These are phyloP conservation scores for Ctenopoma kingsleyae DNA, from an alignment of 2,797 vertebrate genomes.

Conservation along the genomic window DNA sequence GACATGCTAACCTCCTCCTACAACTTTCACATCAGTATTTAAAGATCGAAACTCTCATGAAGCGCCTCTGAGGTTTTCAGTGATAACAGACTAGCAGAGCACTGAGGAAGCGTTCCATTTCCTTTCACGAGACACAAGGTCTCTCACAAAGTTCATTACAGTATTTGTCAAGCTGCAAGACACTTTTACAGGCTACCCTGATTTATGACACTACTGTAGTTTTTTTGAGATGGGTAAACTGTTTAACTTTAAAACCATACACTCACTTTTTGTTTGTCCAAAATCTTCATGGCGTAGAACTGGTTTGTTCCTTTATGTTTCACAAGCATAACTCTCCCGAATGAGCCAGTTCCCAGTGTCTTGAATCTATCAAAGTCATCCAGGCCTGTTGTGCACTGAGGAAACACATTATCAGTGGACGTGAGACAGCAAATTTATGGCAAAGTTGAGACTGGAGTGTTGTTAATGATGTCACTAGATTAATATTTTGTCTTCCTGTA, in stretches of 20 bases:
- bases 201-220: neutral
- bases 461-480: neutral
- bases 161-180: neutral
- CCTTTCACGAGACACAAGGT: slow-evolving; percentile 51
- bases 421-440: slow-evolving; percentile 16
- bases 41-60: slow-evolving; percentile 51
- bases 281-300: slow-evolving; percentile 99
- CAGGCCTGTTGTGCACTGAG: slow-evolving; percentile 94
- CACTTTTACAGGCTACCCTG: neutral
- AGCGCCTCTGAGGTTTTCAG: slow-evolving; percentile 55
- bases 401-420: slow-evolving; percentile 46
- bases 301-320: slow-evolving; percentile 97
- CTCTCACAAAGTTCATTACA: slow-evolving; percentile 7
- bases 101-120: slow-evolving; percentile 68
- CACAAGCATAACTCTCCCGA: slow-evolving; percentile 98
- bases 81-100: slow-evolving; percentile 18
- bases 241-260: neutral
- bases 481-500: slow-evolving; percentile 11
- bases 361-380: slow-evolving; percentile 98
- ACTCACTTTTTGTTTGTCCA: slow-evolving; percentile 99
- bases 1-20: slow-evolving; percentile 22
- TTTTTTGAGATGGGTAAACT: neutral
- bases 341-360: slow-evolving; percentile 98
- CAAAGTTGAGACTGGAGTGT: neutral
- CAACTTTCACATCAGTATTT: slow-evolving; percentile 67